Evolutionary conservation across 2,888 invertebrate genomes (phyloP).

Genomic region (Tipula lateralis): DNA sequence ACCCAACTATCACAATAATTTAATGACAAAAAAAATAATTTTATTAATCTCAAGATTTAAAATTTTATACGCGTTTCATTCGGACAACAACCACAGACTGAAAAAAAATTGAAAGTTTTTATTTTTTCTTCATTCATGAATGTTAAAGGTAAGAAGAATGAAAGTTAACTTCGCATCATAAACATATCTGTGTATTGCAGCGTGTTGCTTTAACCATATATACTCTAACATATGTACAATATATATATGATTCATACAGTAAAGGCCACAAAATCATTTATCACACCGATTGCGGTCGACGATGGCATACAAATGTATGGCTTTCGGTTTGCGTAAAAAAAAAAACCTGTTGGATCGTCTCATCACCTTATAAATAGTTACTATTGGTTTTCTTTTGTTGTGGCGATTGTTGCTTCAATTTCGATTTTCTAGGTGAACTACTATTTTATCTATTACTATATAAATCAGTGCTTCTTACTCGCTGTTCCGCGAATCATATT

Average conservation of each 20-base stretch:
- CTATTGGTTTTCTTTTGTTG: neutral
- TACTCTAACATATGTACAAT: neutral
- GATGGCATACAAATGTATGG: neutral
- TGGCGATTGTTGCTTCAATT: neutral
- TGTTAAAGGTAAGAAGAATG: conserved; percentile 24
- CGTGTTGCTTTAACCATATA: neutral
- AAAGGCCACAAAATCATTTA: neutral
- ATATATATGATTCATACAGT: conserved; percentile 13
- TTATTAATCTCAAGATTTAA: neutral
- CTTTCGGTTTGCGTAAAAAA: neutral
- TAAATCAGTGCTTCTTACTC: neutral
- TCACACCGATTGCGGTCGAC: neutral
- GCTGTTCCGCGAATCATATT: neutral
- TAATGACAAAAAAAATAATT: neutral
- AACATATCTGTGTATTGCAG: neutral
- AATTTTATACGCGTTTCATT: neutral
- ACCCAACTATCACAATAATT: neutral
- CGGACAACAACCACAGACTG: neutral
- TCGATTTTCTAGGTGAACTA: neutral
- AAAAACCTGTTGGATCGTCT: neutral
- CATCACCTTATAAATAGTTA: neutral
- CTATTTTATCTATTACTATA: neutral
- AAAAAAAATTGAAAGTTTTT: conserved; percentile 13
- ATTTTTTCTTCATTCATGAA: neutral
- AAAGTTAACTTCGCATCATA: conserved; percentile 11